Evolutionary conservation across 2,113 vertebrate species (phyloP).

Genomic region (Apaloderma vittatum): DNA sequence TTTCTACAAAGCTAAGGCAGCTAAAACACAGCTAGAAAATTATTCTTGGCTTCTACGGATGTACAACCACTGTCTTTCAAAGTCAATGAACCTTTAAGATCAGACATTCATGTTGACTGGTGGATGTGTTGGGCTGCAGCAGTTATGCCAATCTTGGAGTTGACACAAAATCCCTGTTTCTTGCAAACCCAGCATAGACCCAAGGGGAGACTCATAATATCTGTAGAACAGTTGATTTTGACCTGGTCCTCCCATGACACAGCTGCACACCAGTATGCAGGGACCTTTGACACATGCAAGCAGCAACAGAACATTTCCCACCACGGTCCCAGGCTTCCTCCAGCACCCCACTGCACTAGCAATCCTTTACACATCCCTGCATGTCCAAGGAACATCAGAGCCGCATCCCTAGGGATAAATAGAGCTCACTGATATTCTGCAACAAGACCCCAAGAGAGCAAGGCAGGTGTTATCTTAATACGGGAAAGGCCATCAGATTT

Average conservation of each 20-base stretch:
- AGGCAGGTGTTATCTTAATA: background rate
- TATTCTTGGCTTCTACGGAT: background rate
- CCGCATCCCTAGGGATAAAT: background rate
- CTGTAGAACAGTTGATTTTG: background rate
- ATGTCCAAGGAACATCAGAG: background rate
- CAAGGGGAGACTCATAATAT: background rate
- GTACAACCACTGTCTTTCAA: background rate
- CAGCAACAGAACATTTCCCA: background rate
- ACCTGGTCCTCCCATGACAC: background rate
- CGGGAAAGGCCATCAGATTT: conserved; percentile 22
- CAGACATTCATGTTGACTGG: fast-evolving
- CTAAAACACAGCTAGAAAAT: background rate
- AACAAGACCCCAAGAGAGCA: background rate
- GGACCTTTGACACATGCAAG: background rate
- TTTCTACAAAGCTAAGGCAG: background rate
- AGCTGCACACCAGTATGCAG: background rate
- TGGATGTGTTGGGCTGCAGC: background rate
- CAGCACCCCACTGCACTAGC: background rate
- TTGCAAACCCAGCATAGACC: background rate
- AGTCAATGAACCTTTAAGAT: background rate
- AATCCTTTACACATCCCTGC: background rate
- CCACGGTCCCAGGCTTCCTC: background rate
- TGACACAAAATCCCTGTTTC: background rate
- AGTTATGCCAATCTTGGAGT: background rate
- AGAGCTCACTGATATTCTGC: background rate